Base-by-base conservation (phyloP, 1,140 invertebrate genomes). In the Zeugodacus cucurbitae region DNA sequence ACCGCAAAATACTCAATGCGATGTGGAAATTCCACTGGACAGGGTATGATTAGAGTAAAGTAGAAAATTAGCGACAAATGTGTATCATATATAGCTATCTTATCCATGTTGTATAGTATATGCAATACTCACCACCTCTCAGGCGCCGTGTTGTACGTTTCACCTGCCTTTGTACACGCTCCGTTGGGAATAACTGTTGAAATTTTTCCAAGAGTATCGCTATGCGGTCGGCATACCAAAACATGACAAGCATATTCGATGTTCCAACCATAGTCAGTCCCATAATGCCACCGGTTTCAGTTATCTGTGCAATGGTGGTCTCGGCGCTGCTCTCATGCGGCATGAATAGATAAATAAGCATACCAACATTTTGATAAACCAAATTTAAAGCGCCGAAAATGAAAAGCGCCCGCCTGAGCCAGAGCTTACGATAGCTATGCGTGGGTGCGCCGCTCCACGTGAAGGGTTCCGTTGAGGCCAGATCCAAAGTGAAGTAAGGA, bases 331-430 rank as follows among this genome's bases (percentile, higher is more conserved):
- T 41, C 0, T 44, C 85, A 6, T 91, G 86, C 1, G 87, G 70
- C n/a, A 89, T 44, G 20, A 86, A 87, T 57, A 91, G 85, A 88
- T 90, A 90, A 54, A 90, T 87, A 6, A 90, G 8, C 88, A 91
- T 62, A 22, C 91, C 91, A 59, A 91, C 6, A 88, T 90, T 91
- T 64, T 92, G 91, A 87, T 90, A 91, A 20, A 89, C 14, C 26
- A 90, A 62, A 64, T 90, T 91, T 2, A 89, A 4, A 20, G 87
- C 85, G 4, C 90, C 90, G 10, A 92, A 67, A 7, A 87, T 11
- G n/a, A 90, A 89, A 3, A 82, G 74, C n/a, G 10, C n/a, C 10
- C 74, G 74, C n/a, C 74, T n/a, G 2, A 82, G 10, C 34, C 89
- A 78, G 1, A 87, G 32, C 58, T 3, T 10, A 22, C 37, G 54